phyloP scores from a whole-genome alignment of 2,797 vertebrate species.

The Chlorospingus flavigularis region DNA sequence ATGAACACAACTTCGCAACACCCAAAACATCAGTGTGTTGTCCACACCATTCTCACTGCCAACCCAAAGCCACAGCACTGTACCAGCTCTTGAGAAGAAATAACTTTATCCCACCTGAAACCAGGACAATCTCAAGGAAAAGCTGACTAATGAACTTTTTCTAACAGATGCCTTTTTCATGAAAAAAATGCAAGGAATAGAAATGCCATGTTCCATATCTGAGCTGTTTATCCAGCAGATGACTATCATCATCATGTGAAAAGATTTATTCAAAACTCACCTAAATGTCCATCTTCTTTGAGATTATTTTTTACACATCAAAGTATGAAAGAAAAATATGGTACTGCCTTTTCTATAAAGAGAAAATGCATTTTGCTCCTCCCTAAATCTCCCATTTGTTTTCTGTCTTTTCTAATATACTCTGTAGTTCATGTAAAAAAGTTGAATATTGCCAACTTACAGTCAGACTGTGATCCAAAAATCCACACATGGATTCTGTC shows the following conservation, averaged over 20 bases:
- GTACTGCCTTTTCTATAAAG: neutral
- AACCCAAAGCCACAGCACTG: neutral
- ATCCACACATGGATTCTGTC: neutral
- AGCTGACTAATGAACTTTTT: neutral
- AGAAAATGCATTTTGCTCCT: neutral
- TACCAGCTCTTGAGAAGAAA: neutral
- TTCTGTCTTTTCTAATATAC: neutral
- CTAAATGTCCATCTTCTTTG: neutral
- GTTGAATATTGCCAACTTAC: neutral
- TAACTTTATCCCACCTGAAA: neutral
- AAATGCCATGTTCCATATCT: neutral
- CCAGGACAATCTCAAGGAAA: neutral
- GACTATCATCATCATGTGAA: neutral
- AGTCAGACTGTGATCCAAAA: neutral
- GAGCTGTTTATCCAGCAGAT: neutral
- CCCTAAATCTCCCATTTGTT: neutral
- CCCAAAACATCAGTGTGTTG: neutral
- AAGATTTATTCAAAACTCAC: neutral
- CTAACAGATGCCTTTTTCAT: neutral
- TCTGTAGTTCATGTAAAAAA: neutral
- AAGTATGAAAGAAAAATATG: neutral
- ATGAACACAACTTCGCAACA: rapidly evolving
- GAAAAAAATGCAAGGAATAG: neutral
- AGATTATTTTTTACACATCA: neutral
- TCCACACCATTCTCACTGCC: neutral